Evolutionary conservation across 2,113 vertebrate species (phyloP), one percentile per base, ranked within the genome.

Genomic region (Thymallus thymallus): DNA sequence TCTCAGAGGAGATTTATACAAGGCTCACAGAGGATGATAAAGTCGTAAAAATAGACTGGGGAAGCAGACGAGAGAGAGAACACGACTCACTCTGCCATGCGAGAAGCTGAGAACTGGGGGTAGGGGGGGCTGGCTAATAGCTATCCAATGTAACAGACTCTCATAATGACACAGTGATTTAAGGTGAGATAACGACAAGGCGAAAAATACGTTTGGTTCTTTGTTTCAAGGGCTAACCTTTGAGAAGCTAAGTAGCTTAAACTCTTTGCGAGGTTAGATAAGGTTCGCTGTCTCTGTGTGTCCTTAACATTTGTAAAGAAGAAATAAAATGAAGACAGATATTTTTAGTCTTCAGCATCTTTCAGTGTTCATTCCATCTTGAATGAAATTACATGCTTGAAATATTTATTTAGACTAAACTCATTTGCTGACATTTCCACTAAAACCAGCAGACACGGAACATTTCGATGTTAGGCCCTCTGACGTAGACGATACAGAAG

Each of bases 1-100:
- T 60, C 56, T 51, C 68, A 55, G 68, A 29, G 66, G 48, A 73
- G 61, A 60, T 51, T 56, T 76, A 66, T 32, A 45, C 63, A 73
- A 69, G 29, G 45, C 51, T 74, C 5, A 68, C 63, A 48, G n/a
- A 64, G 20, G 45, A 18, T 18, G 16, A 41, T 4, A 61, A 5
- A 35, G 26, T 16, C 3, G 16, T 18, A 62, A 46, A 60, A 75
- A 55, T 66, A 70, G 64, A 29, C 62, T n/a, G 56, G 56, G 20
- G 20, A n/a, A 58, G n/a, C n/a, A 41, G 7, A 23, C 66, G n/a
- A 24, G 35, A 32, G 18, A 66, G 13, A 66, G 26, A 66, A 41
- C 30, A 45, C 66, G 2, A 45, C 20, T 22, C 56, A 60, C n/a
- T 23, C 67, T 12, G 41, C 67, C 41, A 70, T 70, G 46, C 58